Base-by-base conservation (phyloP, 2,797 vertebrate species). In the Tenualosa thibaudeaui region DNA sequence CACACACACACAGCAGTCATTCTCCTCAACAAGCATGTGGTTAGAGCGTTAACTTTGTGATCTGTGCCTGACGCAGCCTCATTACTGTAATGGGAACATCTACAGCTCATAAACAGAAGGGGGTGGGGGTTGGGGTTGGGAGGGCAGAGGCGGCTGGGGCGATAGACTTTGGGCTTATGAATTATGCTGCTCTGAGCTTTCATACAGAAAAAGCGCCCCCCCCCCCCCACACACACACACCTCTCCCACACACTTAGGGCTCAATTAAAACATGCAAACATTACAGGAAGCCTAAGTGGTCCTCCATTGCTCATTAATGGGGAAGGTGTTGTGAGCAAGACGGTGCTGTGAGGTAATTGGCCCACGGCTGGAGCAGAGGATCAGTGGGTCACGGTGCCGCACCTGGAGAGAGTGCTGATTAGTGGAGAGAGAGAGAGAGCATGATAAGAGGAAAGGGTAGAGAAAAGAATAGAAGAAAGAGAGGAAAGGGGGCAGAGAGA, bases 321-420 rank as follows among this genome's bases (percentile, higher is more conserved):
- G 75, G 81, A 86, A 90, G 86, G 85, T 87, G 85, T 89, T 87
- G 83, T 85, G 83, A 54, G 83, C 86, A 84, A 86, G 86, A 86
- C 81, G 85, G 13, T 81, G 81, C 78, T 68, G 81, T 60, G 60
- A 54, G 50, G 56, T 86, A 89, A 90, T 90, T 88, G 89, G 86
- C 81, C 84, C 43, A 56, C 71, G 71, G 19, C 71, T 78, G 71
- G 71, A 22, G 71, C 71, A 4, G 22, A 68, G 81, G 78, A 24
- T 53, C 58, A 60, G 53, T 37, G 22, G 85, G 86, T 89, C 82
- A 68, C 71, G 62, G 56, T 65, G 24, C 81, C 84, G 82, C 87
- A 89, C 87, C 65, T 86, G 68, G 46, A 43, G 71, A 7, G 71
- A 78, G 40, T 19, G 40, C 26, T 78, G 71, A 78, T 78, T 78